These are phyloP conservation scores for Drosophila burlai DNA, from an alignment of 1,140 invertebrate genomes.

Conservation along the genomic window DNA sequence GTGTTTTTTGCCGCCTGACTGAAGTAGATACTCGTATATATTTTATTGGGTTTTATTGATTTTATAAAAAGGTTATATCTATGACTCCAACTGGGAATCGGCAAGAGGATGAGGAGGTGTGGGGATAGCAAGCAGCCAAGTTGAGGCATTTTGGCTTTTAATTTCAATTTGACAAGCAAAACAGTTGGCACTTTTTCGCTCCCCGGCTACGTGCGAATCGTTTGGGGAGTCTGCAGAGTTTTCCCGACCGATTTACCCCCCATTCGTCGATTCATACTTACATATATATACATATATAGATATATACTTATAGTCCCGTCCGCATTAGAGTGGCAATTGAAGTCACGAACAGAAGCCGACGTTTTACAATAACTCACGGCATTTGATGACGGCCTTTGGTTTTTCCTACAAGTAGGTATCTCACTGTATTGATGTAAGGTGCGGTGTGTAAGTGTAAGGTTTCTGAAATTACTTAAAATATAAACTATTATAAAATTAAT, in stretches of 20 bases:
- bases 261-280: neutral
- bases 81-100: conserved; percentile 35
- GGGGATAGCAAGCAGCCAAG: conserved; percentile 24
- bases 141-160: conserved; percentile 76
- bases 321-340: conserved; percentile 38
- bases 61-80: conserved; percentile 68
- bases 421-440: conserved; percentile 15
- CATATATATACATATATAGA: neutral
- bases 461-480: neutral
- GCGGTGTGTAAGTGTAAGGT: conserved; percentile 6
- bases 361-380: conserved; percentile 78
- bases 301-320: conserved; percentile 16
- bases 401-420: conserved; percentile 32
- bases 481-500: too few relatives aligned
- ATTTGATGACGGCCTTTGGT: conserved; percentile 71
- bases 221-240: conserved; percentile 34
- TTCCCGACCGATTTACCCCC: neutral
- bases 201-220: conserved; percentile 35
- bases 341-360: conserved; percentile 43
- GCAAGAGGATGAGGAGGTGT: neutral
- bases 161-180: conserved; percentile 82
- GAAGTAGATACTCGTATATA: conserved; percentile 39
- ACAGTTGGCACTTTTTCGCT: conserved; percentile 66
- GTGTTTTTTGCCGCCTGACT: conserved; percentile 18
- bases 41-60: conserved; percentile 81